phyloP scores from a whole-genome alignment of 2,888 invertebrate genomes.

The Andrena bucephala region DNA sequence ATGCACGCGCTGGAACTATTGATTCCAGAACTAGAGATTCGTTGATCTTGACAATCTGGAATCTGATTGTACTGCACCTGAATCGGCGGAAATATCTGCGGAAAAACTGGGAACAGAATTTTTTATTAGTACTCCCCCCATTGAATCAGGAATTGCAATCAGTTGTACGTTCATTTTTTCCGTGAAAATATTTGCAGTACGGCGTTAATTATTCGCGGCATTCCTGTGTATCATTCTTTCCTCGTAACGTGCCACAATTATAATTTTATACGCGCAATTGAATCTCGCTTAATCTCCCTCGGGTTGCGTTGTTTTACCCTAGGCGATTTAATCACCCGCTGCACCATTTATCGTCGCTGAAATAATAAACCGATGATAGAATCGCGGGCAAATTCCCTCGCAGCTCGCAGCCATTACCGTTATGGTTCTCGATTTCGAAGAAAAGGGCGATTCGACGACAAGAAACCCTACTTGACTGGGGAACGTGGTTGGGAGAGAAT shows the following conservation, averaged over 20 bases:
- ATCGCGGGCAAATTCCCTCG: slow-evolving; percentile 6
- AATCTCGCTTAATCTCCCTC: background rate
- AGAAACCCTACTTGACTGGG: slow-evolving; percentile 11
- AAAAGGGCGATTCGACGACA: slow-evolving; percentile 27
- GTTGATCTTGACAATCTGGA: background rate
- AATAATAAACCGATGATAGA: slow-evolving; percentile 4
- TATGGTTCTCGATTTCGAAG: background rate
- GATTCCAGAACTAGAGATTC: slow-evolving; percentile 2
- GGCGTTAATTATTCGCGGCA: background rate
- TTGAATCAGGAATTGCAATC: no score
- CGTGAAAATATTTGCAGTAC: background rate
- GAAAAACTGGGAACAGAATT: no score
- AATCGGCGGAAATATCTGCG: no score
- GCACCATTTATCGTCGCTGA: background rate
- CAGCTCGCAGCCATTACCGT: background rate
- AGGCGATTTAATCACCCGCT: background rate
- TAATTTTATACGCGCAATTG: slow-evolving; percentile 4
- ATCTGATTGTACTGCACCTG: no score
- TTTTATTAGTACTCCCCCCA: no score
- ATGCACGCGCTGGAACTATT: slow-evolving; percentile 6
- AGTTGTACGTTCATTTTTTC: background rate
- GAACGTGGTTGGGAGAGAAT: background rate
- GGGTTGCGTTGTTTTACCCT: no score
- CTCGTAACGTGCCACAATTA: slow-evolving; percentile 1
- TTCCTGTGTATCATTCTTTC: background rate